Evolutionary conservation across 2,113 vertebrate genomes (phyloP).

Genomic region (Falcunculus frontatus): DNA sequence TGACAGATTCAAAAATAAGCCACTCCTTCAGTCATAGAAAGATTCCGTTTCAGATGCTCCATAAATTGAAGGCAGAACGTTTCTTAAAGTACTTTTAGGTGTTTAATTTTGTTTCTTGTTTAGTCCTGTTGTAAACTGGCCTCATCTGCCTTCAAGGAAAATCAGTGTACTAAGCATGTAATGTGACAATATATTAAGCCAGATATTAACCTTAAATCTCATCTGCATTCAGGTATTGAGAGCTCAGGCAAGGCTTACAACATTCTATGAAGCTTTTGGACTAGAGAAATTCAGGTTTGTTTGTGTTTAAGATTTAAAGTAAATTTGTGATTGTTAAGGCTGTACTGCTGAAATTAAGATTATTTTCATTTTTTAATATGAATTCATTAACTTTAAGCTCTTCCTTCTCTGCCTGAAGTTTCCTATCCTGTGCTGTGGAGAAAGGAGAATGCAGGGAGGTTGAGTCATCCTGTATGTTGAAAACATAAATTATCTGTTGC

Average conservation of each 20-base stretch:
- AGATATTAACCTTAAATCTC: not conserved
- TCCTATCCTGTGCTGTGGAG: not conserved
- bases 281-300: constrained; percentile 86
- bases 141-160: not conserved
- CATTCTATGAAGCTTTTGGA: constrained; percentile 88
- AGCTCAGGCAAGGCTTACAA: constrained; percentile 87
- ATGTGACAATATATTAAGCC: not conserved
- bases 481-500: not conserved
- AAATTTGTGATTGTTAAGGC: not conserved
- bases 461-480: not conserved
- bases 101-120: not conserved
- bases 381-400: not conserved
- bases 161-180: not conserved
- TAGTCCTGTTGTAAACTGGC: not conserved
- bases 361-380: not conserved
- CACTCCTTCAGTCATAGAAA: not conserved
- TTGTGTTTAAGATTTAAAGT: not conserved
- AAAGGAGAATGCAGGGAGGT: not conserved
- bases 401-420: not conserved
- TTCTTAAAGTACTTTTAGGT: not conserved
- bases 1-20: not conserved
- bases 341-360: not conserved
- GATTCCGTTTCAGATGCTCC: not conserved
- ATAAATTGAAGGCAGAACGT: not conserved
- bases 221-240: constrained; percentile 77